A percentile compares a stretch with the other conserved stretches of the same genome.
Evolutionary conservation across 2,888 invertebrate genomes (phyloP).

Genomic region (Microplitis manilae): DNA sequence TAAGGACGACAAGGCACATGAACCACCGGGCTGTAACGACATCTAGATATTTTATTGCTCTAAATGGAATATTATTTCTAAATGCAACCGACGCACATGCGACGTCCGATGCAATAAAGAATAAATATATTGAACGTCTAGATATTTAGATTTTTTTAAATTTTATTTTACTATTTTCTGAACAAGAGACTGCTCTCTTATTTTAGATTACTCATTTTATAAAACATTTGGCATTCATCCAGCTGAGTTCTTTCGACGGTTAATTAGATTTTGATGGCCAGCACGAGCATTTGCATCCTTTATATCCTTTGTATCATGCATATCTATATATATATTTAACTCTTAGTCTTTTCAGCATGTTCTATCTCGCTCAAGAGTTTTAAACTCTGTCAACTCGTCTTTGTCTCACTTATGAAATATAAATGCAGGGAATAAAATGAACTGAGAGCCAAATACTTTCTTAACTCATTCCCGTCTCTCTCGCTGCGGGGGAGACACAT

Average conservation of each 20-base stretch:
- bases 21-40: not conserved
- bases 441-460: slow-evolving; percentile 31
- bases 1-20: not conserved
- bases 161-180: too few relatives aligned
- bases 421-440: slow-evolving; percentile 8
- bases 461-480: slow-evolving; percentile 52
- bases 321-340: too few relatives aligned
- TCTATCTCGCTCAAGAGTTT: not conserved
- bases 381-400: slow-evolving; percentile 14
- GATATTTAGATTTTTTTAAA: too few relatives aligned
- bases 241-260: slow-evolving; percentile 64
- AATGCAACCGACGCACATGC: too few relatives aligned
- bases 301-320: slow-evolving; percentile 50
- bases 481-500: slow-evolving; percentile 66
- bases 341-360: not conserved
- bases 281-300: slow-evolving; percentile 69
- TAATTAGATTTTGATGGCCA: slow-evolving; percentile 71
- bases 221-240: slow-evolving; percentile 55
- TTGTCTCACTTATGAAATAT: slow-evolving; percentile 22
- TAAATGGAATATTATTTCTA: too few relatives aligned
- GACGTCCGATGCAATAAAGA: too few relatives aligned
- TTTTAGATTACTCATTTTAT: slow-evolving; percentile 33
- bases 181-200: too few relatives aligned
- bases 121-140: too few relatives aligned
- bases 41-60: slow-evolving; percentile 27